Conservation (phyloP, 2,113 vertebrate species). For the Hippopotamus amphibius region DNA sequence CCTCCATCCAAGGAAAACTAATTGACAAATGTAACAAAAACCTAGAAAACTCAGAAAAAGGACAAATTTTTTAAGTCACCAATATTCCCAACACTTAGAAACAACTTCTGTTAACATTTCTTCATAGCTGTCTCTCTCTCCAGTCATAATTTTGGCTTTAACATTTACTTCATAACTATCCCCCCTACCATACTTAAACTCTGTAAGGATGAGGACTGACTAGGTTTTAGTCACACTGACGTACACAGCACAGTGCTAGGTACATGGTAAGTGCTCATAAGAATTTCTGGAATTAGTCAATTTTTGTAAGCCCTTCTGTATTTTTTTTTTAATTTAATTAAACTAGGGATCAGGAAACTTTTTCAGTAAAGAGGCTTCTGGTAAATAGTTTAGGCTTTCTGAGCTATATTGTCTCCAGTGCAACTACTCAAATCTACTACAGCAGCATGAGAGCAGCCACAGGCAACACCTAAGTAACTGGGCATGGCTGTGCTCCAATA, state of each 20-base stretch:
- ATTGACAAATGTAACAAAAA: background rate
- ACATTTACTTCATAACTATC: background rate
- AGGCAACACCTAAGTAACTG: background rate
- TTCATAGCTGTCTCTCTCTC: background rate
- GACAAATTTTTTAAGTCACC: background rate
- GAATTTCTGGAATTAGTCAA: background rate
- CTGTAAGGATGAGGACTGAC: background rate
- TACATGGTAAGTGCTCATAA: background rate
- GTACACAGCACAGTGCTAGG: background rate
- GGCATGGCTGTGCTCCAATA: background rate
- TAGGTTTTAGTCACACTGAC: background rate
- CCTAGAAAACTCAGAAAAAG: background rate
- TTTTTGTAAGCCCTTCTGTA: background rate
- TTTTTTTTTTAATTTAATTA: background rate
- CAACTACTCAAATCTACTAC: background rate
- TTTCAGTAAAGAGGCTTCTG: background rate
- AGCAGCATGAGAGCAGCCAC: background rate
- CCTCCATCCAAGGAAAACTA: background rate
- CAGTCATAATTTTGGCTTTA: background rate
- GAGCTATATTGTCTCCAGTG: background rate
- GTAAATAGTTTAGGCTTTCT: background rate
- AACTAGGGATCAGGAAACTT: background rate
- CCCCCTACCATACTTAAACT: background rate
- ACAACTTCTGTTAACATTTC: background rate
- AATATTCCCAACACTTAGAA: background rate